Evolutionary conservation across 2,888 invertebrate species (phyloP).

Genomic region (Drosophila borealis): DNA sequence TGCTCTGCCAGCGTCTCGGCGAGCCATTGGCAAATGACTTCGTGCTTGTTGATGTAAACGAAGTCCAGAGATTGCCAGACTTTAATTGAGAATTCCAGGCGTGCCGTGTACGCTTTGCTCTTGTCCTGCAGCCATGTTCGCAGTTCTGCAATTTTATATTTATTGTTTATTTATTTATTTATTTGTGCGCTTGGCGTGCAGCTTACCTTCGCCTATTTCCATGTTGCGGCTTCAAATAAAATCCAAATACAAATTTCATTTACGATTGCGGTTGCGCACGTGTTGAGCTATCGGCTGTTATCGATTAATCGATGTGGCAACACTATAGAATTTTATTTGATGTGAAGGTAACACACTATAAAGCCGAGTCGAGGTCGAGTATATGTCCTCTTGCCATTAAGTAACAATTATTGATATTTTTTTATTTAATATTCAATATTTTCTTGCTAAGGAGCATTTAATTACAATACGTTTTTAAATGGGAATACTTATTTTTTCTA

Average conservation of each 20-base stretch:
- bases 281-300: constrained; percentile 36
- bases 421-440: no score
- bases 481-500: no score
- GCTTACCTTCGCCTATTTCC: constrained; percentile 65
- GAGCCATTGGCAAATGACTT: constrained; percentile 81
- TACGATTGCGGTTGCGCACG: constrained; percentile 50
- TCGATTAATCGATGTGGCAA: constrained; percentile 24
- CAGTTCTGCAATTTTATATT: constrained; percentile 71
- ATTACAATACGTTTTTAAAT: no score
- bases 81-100: constrained; percentile 81
- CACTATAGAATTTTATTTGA: background rate
- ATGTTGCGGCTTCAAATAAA: constrained; percentile 28
- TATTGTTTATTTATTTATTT: background rate
- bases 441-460: no score
- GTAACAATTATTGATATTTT: no score
- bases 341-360: background rate
- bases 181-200: background rate
- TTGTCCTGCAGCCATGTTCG: constrained; percentile 78
- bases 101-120: constrained; percentile 74
- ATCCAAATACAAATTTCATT: constrained; percentile 41
- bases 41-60: constrained; percentile 79
- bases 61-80: constrained; percentile 84
- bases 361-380: background rate
- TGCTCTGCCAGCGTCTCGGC: constrained; percentile 19
- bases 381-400: no score